Conservation (phyloP, 1,140 invertebrate genomes). For the Lepidurus packardi region DNA sequence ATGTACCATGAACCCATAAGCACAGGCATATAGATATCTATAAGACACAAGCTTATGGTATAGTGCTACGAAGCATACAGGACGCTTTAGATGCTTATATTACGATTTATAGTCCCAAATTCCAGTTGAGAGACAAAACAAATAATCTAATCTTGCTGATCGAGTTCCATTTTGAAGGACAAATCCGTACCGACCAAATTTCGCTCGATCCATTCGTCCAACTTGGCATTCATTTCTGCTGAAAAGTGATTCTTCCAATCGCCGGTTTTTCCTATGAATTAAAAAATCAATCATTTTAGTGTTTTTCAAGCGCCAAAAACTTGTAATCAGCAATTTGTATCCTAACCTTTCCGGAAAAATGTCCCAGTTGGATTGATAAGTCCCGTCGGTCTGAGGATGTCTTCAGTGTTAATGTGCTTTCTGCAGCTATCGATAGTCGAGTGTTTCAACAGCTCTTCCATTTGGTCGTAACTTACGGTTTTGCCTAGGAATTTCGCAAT, state of each 20-base stretch:
- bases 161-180: constrained; percentile 34
- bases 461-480: constrained; percentile 56
- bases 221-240: constrained; percentile 42
- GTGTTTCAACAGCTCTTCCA: constrained; percentile 62
- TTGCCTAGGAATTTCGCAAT: constrained; percentile 69
- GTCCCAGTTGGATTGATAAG: constrained; percentile 16
- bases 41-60: too few species aligned
- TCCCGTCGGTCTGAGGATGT: neutral
- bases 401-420: constrained; percentile 30
- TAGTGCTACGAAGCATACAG: too few species aligned
- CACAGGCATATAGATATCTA: too few species aligned
- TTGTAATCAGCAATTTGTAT: too few species aligned
- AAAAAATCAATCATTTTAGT: neutral
- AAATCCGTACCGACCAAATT: constrained; percentile 36
- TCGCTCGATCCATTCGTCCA: constrained; percentile 41
- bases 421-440: constrained; percentile 65
- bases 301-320: neutral
- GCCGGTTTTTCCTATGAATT: constrained; percentile 39
- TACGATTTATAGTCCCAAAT: too few species aligned
- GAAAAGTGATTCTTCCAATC: constrained; percentile 48
- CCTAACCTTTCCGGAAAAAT: constrained; percentile 35
- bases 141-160: constrained; percentile 31
- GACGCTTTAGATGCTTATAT: too few species aligned
- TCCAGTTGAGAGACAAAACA: too few species aligned
- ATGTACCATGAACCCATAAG: too few species aligned